Conservation (phyloP, 2,113 vertebrate genomes). For the Anser brachyrhynchus region DNA sequence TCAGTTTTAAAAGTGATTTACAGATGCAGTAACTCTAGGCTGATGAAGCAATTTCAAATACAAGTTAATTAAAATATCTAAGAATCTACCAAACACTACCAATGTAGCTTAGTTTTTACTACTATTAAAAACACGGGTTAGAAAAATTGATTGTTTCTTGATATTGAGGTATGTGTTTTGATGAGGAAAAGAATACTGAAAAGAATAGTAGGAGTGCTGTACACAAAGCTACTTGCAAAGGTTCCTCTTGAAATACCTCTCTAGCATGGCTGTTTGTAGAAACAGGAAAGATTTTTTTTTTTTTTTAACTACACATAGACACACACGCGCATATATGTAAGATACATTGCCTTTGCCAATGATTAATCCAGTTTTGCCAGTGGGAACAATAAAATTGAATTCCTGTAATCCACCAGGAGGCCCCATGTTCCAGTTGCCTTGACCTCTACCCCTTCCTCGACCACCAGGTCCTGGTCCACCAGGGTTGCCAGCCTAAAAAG, state of each 20-base stretch:
- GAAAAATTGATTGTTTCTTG: not conserved
- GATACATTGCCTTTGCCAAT: slow-evolving; percentile 92
- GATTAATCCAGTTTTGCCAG: slow-evolving; percentile 97
- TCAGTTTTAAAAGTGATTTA: not conserved
- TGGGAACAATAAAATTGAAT: slow-evolving; percentile 97
- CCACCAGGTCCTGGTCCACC: slow-evolving; percentile 92
- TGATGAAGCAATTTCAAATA: not conserved
- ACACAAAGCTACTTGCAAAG: not conserved
- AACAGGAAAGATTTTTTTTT: not conserved
- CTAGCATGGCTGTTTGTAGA: not conserved
- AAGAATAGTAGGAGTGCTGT: not conserved
- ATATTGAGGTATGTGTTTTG: not conserved
- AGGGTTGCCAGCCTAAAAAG: slow-evolving; percentile 87
- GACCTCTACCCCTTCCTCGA: slow-evolving; percentile 92
- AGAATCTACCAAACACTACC: not conserved
- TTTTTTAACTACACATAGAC: not conserved
- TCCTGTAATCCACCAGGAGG: slow-evolving; percentile 97
- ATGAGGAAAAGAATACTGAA: not conserved
- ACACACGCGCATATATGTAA: not conserved
- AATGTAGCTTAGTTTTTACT: not conserved
- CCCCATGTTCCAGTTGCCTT: slow-evolving; percentile 99
- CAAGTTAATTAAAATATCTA: not conserved
- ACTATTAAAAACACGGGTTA: not conserved
- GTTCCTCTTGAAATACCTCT: not conserved
- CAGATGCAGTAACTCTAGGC: not conserved